Percentiles rank a stretch among this genome's conserved stretches.
Evolutionary conservation across 2,797 vertebrate species (phyloP).

Genomic region (Esox masquinongy): DNA sequence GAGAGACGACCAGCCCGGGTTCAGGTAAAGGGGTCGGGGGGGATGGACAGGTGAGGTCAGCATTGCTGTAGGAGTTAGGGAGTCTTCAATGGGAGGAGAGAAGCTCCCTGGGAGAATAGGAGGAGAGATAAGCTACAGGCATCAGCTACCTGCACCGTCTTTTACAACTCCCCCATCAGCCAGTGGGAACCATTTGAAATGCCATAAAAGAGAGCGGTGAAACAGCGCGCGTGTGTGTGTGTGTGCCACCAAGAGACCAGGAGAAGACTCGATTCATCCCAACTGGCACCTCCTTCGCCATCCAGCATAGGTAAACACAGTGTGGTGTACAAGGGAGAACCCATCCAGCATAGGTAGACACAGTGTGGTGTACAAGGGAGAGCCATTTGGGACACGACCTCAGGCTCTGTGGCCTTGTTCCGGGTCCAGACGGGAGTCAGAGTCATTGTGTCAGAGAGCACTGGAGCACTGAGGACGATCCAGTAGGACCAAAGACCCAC

Average conservation of each 20-base stretch:
- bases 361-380: no score
- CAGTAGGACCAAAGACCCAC: constrained; percentile 66
- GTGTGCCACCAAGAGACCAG: neutral
- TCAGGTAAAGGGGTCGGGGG: neutral
- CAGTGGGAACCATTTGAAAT: neutral
- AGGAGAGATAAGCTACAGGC: neutral
- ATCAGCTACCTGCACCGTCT: neutral
- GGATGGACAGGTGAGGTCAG: constrained; percentile 16
- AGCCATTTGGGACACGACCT: no score
- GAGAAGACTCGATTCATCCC: no score
- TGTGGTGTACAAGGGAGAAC: no score
- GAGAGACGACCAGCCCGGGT: no score
- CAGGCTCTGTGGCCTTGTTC: constrained; percentile 18
- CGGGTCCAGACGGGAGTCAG: constrained; percentile 30
- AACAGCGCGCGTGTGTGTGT: neutral
- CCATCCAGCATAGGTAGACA: neutral
- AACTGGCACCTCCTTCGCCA: no score
- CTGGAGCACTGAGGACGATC: constrained; percentile 68
- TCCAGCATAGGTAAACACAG: neutral
- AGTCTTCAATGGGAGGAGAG: constrained; percentile 36
- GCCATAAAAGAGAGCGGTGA: neutral
- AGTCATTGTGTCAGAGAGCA: constrained; percentile 50
- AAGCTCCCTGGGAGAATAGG: neutral
- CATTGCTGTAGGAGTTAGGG: neutral
- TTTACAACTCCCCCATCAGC: no score